Evolutionary conservation across 2,113 vertebrate species (phyloP).

Genomic region (Malaclemys terrapin): DNA sequence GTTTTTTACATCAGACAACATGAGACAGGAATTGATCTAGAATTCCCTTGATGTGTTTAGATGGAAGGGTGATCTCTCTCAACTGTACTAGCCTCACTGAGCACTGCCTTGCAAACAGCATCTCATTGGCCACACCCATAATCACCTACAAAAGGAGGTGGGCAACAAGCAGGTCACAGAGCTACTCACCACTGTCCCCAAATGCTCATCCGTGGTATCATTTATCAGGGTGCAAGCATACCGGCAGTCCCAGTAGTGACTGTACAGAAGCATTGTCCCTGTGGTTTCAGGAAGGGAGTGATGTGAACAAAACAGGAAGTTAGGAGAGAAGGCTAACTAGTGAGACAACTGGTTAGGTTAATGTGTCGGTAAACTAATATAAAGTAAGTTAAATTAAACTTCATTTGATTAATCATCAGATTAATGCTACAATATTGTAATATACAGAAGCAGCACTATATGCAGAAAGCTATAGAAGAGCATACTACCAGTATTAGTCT

Average conservation of each 20-base stretch:
- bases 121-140: background rate
- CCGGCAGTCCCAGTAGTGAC: background rate
- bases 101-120: accelerated
- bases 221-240: background rate
- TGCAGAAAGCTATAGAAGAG: background rate
- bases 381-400: background rate
- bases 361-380: background rate
- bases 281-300: background rate
- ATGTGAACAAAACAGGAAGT: background rate
- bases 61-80: background rate
- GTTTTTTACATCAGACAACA: background rate
- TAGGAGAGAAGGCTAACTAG: background rate
- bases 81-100: background rate
- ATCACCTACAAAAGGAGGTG: background rate
- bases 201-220: background rate
- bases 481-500: background rate
- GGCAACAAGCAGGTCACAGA: background rate
- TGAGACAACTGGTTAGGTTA: background rate
- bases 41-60: background rate
- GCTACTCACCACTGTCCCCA: background rate
- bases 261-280: background rate
- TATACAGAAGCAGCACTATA: background rate
- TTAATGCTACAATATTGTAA: background rate
- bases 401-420: background rate
- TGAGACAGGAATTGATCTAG: background rate